Evolutionary conservation across 2,888 invertebrate genomes (phyloP).

Genomic region (Panzeria rudis): DNA sequence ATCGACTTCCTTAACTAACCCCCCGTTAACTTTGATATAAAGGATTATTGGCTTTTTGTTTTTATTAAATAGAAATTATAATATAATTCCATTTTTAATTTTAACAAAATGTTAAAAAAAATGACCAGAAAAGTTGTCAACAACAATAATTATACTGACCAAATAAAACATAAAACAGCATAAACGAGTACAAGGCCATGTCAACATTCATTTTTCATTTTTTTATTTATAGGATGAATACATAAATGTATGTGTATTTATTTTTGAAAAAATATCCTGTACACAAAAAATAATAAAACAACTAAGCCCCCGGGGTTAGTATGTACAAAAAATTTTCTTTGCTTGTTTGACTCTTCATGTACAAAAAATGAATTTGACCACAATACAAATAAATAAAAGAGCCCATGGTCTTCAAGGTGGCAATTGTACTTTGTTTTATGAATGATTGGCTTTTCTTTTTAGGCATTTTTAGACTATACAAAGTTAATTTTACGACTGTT

Average conservation of each 20-base stretch:
- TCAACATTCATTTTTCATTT: not conserved
- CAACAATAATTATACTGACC: not conserved
- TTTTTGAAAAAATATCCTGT: not conserved
- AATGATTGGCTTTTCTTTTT: not conserved
- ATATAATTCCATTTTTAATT: too few species aligned
- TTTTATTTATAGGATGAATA: not conserved
- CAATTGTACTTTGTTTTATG: not conserved
- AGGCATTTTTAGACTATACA: not conserved
- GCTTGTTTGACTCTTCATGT: not conserved
- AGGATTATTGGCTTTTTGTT: too few species aligned
- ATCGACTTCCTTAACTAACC: too few species aligned
- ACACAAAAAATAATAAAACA: not conserved
- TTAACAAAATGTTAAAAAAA: too few species aligned
- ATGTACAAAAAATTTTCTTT: not conserved
- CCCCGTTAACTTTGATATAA: too few species aligned
- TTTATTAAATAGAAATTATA: too few species aligned
- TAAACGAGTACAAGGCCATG: not conserved
- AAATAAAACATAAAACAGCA: not conserved
- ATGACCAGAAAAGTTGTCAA: not conserved
- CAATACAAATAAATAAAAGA: not conserved
- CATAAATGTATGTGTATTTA: not conserved
- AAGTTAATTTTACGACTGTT: not conserved
- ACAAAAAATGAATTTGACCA: not conserved
- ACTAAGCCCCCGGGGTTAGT: not conserved
- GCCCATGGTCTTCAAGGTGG: not conserved